Percentiles rank a stretch among this genome's conserved stretches.
phyloP scores from a whole-genome alignment of 2,113 vertebrate species.

The Stegastes partitus region DNA sequence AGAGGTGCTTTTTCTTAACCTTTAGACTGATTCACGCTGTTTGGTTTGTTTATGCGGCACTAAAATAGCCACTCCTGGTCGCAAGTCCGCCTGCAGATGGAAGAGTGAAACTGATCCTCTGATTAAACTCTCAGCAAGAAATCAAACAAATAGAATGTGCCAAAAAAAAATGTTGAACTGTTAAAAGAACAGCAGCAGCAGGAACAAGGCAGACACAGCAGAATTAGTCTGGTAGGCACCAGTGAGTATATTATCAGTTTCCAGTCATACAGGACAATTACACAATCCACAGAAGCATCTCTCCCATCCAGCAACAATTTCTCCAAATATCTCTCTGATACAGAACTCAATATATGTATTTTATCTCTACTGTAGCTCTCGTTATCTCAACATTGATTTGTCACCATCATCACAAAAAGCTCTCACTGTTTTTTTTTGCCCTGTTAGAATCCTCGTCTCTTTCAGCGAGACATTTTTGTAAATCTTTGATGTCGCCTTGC shows the following conservation, averaged over 20 bases:
- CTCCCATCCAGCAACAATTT: slow-evolving; percentile 64
- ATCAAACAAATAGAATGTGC: neutral
- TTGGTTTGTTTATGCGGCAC: too few relatives aligned
- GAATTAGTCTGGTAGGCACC: slow-evolving; percentile 74
- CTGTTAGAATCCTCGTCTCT: slow-evolving; percentile 27
- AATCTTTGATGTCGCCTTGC: slow-evolving; percentile 6
- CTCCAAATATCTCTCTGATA: slow-evolving; percentile 62
- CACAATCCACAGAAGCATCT: slow-evolving; percentile 75
- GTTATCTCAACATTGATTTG: slow-evolving; percentile 11
- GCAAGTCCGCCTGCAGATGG: too few relatives aligned
- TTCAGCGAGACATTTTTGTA: slow-evolving; percentile 16
- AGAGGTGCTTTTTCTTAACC: too few relatives aligned
- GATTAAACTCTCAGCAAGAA: neutral
- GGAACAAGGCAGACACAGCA: slow-evolving; percentile 66
- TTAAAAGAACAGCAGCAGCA: slow-evolving; percentile 12
- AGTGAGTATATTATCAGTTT: slow-evolving; percentile 80
- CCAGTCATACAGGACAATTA: slow-evolving; percentile 78
- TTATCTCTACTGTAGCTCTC: slow-evolving; percentile 17
- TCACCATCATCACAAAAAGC: slow-evolving; percentile 42
- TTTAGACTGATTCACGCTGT: too few relatives aligned
- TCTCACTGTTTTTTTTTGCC: slow-evolving; percentile 16
- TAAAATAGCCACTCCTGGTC: too few relatives aligned
- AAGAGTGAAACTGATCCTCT: neutral
- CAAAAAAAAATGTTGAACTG: too few relatives aligned
- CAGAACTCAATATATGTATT: slow-evolving; percentile 51